Evolutionary conservation across 2,797 vertebrate species (phyloP), one percentile per base, ranked within the genome.

Genomic region (Myotis planiceps): DNA sequence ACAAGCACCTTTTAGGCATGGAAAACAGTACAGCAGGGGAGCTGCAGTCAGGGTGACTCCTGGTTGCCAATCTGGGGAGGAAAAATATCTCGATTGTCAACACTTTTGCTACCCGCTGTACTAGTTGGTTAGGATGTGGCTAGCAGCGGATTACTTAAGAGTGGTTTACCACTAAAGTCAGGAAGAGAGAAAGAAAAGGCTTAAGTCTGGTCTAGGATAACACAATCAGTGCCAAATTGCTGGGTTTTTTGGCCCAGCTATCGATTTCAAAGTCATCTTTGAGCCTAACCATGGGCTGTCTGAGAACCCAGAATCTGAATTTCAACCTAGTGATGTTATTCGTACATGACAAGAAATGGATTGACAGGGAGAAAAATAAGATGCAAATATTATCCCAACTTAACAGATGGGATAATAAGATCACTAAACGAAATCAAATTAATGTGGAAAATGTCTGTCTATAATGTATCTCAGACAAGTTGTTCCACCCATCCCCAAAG

Each of bases 391-490:
- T 42, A 81, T 34, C 55, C 9, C 39, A 90, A 45, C 6, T 29
- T 71, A 94, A 94, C 60, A 94, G 53, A 79, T 76, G 75, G 72
- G 72, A 78, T 53, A 53, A 49, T 42, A 80, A 27, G 51, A 65
- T 58, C 45, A 76, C 75, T 27, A 88, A 71, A 58, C 68, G 53
- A 78, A 76, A 76, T 65, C n/a, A 71, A 86, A 75, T 76, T 14
- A 89, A 47, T 47, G 84, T 65, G 19, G 83, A 71, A 60, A 88
- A 53, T 68, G 37, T 93, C 78, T 45, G 65, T 71, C 58, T 95
- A 37, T 71, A 63, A 79, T 95, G 80, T 86, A 74, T 58, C 37
- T 58, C 65, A 45, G 34, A 72, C 19, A 76, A 49, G 34, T 76
- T 87, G 6, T 68, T 80, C 58, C 6, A 37, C 16, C 60, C 60